Evolutionary conservation across 1,140 invertebrate genomes (phyloP), one percentile per base, ranked within the genome.

Genomic region (Doryteuthis pealeii): DNA sequence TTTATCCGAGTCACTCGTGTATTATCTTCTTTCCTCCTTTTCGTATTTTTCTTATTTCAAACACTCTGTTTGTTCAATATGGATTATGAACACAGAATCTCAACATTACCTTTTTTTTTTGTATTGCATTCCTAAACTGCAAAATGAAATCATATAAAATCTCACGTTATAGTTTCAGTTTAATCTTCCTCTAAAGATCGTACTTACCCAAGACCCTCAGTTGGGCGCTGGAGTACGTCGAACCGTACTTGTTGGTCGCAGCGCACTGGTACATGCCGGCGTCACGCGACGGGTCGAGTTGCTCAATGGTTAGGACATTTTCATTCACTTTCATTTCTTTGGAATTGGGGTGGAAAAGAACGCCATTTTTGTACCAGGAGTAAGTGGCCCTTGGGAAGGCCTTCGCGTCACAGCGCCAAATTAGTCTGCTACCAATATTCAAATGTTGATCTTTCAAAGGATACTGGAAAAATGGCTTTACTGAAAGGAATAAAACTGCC

Each of bases 351-450:
- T 54, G 33, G 43, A 97, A 92, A 74, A 90, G 89, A 65, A 91
- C 68, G 0, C 80, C 84, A 74, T 86, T 96, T 88, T 92, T 94
- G 83, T 93, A 93, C 96, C 96, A 99, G 71, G 91, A 93, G 83
- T 98, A 98, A 78, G 92, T 96, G 0, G 97, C 95, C 43, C 93
- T 91, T 31, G 97, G 96, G 81, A 96, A 95, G 22, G 96, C 96
- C 89, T 96, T 96, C 1, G 96, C 95, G 90, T 98, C 96, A 89
- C 97, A 99, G 40, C 93, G 95, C 93, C 96, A 98, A 0, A 92
- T 94, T 3, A 99, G 87, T 81, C 95, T 92, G 74, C 92, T 91
- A 30, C 83, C 88, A 79, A 93, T 92, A 83, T 98, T 96, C 83
- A 96, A 92, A 82, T 97, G 94, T 87, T 95, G 94, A 86, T 98